phyloP scores from a whole-genome alignment of 2,797 vertebrate genomes.

The Sebastes itinus region DNA sequence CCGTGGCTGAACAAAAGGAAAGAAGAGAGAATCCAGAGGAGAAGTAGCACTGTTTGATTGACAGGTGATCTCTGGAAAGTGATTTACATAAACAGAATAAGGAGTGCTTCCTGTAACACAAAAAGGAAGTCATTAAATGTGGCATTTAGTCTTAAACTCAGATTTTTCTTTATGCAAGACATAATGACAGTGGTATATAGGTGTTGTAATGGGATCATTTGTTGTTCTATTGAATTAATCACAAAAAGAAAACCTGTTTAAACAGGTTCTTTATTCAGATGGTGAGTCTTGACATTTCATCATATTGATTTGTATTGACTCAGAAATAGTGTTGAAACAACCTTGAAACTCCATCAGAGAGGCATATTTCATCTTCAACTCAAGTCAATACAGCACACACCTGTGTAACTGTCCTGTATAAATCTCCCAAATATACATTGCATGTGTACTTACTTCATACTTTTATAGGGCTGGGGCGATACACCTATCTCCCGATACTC shows the following conservation, averaged over 20 bases:
- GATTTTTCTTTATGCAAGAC: background rate
- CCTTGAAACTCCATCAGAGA: background rate
- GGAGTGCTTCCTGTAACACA: background rate
- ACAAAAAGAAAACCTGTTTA: background rate
- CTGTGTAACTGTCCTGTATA: background rate
- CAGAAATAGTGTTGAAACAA: too few species aligned
- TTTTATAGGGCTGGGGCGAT: background rate
- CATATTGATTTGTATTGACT: conserved; percentile 22
- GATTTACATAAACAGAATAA: background rate
- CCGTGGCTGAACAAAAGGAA: background rate
- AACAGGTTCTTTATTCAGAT: background rate
- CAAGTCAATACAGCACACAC: background rate
- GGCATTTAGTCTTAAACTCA: conserved; percentile 33
- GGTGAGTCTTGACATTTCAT: background rate
- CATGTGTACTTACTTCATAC: background rate
- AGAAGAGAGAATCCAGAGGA: background rate
- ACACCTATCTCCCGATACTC: too few species aligned
- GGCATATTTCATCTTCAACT: background rate
- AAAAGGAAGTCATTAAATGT: conserved; percentile 44
- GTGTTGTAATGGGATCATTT: conserved; percentile 10
- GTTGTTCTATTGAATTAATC: conserved; percentile 19
- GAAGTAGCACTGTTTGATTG: conserved; percentile 32
- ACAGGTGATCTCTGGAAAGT: conserved; percentile 38
- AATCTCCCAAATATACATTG: background rate
- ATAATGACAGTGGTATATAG: background rate